Evolutionary conservation across 2,113 vertebrate genomes (phyloP), one percentile per base, ranked within the genome.

Genomic region (Myotis davidii): DNA sequence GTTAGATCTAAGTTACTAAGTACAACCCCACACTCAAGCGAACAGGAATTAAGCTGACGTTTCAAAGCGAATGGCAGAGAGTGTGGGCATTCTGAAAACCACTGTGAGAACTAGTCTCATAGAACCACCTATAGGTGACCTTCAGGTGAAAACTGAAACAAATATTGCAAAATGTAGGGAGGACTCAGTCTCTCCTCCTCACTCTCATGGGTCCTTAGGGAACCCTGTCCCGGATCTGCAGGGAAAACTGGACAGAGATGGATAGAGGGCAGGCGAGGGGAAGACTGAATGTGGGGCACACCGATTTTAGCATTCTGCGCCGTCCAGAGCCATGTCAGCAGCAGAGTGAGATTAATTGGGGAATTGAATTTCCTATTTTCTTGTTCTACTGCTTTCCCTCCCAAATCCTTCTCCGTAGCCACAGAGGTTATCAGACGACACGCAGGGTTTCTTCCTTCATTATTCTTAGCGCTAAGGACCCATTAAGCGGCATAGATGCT

Each of bases 271-370:
- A 64, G 94, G 54, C 65, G 45, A 87, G 45, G 18, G 23, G 81
- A 88, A 70, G 64, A 88, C 10, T 16, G 23, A 77, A 11, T 18
- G 54, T 48, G 59, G 50, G 42, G 14, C 50, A 67, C 2, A 25
- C 70, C 59, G n/a, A 29, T 50, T 84, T 92, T 82, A 91, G 87
- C 81, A 85, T 85, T 69, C 73, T 2, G 0, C 50, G 85, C 77
- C 42, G n/a, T 92, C 52, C 85, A 89, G 92, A 94, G 65, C 87
- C 83, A 59, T 85, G 94, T 94, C 92, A 94, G 78, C 85, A 78
- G 90, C 65, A 92, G 88, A 95, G 72, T 12, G 78, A 96, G 96
- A 93, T 95, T 96, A 94, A 97, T 91, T 95, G 69, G 90, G 42
- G 50, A 97, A 93, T 96, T 85, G 93, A 74, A 29, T 92, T 79